These are phyloP conservation scores for Drosophila meridiana DNA, from an alignment of 2,888 invertebrate species.

Conservation along the genomic window DNA sequence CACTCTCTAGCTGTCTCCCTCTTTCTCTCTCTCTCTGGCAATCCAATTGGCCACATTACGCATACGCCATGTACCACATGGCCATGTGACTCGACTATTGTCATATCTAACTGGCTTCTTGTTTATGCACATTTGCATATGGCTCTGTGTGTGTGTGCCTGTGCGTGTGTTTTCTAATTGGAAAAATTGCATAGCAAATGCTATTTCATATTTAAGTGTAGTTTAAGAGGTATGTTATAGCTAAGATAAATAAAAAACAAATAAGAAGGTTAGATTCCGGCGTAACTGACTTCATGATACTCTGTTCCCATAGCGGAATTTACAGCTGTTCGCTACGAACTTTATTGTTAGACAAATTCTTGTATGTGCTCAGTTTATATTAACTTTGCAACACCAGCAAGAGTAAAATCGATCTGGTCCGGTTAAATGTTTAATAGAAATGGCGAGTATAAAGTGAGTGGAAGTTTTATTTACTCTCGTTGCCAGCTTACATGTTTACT, in stretches of 20 bases:
- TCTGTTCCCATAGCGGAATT: no score
- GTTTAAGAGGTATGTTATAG: neutral
- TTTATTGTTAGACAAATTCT: no score
- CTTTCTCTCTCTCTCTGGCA: constrained; percentile 12
- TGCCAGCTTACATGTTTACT: no score
- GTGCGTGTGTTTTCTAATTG: neutral
- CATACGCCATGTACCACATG: constrained; percentile 67
- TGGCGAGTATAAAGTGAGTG: no score
- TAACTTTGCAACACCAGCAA: no score
- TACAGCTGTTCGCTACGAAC: no score
- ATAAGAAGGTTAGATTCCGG: no score
- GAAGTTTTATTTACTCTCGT: no score
- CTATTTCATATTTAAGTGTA: neutral
- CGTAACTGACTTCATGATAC: no score
- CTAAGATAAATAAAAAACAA: neutral
- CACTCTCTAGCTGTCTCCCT: neutral
- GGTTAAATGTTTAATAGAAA: no score
- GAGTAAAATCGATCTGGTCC: no score
- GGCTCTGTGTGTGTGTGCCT: neutral
- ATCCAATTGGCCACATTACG: constrained; percentile 61
- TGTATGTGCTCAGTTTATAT: no score
- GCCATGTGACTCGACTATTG: constrained; percentile 31
- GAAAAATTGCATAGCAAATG: neutral
- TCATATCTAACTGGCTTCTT: constrained; percentile 32
- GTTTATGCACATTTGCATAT: constrained; percentile 19